These are phyloP conservation scores for Micromesistius poutassou DNA, from an alignment of 2,797 vertebrate species.

Conservation along the genomic window DNA sequence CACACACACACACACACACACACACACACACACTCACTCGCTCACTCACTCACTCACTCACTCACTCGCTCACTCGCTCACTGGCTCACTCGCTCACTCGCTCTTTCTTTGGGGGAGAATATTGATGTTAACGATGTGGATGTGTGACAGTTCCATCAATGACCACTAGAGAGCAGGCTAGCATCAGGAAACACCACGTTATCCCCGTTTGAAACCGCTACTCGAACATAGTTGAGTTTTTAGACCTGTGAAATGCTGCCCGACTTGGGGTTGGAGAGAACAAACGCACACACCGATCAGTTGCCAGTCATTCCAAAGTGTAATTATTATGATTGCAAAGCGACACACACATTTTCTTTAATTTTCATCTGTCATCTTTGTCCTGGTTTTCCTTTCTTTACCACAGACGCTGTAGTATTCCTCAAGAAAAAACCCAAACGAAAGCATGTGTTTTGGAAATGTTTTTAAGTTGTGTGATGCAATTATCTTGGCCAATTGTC, in stretches of 20 bases:
- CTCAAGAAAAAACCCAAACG: neutral
- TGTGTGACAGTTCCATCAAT: slow-evolving; percentile 28
- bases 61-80: slow-evolving; percentile 9
- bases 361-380: neutral
- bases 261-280: too few relatives aligned
- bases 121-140: slow-evolving; percentile 38
- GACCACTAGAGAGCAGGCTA: slow-evolving; percentile 88
- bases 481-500: too few relatives aligned
- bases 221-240: too few relatives aligned
- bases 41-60: slow-evolving; percentile 28
- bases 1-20: slow-evolving; percentile 17
- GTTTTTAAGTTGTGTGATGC: too few relatives aligned
- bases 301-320: neutral
- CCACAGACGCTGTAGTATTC: neutral
- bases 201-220: neutral
- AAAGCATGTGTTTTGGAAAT: too few relatives aligned
- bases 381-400: neutral
- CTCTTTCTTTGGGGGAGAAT: neutral
- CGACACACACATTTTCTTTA: neutral
- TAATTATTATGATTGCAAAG: neutral
- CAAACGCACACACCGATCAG: neutral
- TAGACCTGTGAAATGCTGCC: too few relatives aligned
- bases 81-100: neutral
- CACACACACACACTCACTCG: neutral
- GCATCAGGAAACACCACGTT: slow-evolving; percentile 75